These are phyloP conservation scores for Idaea biselata DNA, from an alignment of 2,888 invertebrate genomes.

Conservation along the genomic window DNA sequence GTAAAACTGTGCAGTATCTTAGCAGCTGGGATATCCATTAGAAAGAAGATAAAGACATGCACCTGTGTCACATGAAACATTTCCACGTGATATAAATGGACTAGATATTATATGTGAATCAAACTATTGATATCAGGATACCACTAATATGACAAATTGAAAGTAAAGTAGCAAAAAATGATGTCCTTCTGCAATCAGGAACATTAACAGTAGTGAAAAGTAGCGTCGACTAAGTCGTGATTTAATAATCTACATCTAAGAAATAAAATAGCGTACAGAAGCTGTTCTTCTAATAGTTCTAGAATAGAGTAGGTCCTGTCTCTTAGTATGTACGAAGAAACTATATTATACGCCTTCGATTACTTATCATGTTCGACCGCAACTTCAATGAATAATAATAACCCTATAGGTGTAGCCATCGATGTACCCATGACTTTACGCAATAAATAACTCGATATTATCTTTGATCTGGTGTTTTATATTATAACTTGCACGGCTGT, in stretches of 20 bases:
- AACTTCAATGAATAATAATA: constrained; percentile 60
- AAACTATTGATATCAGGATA: neutral
- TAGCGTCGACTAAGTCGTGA: too few relatives aligned
- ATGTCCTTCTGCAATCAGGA: neutral
- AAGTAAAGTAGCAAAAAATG: neutral
- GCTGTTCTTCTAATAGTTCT: neutral
- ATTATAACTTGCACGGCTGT: constrained; percentile 4
- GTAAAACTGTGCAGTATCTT: neutral
- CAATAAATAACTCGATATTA: constrained; percentile 65
- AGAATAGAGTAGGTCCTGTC: neutral
- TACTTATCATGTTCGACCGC: neutral
- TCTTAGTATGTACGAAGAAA: neutral
- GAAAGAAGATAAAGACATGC: neutral
- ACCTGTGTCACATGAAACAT: neutral
- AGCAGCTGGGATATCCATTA: neutral
- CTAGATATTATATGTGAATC: neutral
- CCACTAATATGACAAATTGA: neutral
- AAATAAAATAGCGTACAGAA: neutral
- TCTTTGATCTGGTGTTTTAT: constrained; percentile 39
- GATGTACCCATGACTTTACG: constrained; percentile 52
- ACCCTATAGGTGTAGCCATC: constrained; percentile 51
- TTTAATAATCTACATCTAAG: neutral
- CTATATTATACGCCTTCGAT: neutral
- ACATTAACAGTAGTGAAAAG: too few relatives aligned
- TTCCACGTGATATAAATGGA: neutral